Evolutionary conservation across 92 coral and sea anemone genomes (phyloP), one percentile per base, ranked within the genome.

Genomic region (Zoanthus solanderi): DNA sequence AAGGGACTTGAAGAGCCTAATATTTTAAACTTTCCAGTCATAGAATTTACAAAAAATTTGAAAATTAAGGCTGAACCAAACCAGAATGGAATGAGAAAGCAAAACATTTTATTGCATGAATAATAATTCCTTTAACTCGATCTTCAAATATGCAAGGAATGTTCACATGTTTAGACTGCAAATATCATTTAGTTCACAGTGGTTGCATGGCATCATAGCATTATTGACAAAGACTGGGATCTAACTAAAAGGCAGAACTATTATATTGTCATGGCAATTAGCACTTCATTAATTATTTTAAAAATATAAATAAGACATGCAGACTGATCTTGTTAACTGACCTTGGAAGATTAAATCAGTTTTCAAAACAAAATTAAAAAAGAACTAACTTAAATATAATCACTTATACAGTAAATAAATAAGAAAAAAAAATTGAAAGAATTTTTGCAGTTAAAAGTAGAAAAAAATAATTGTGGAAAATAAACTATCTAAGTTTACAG

Each of bases 111-210:
- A 31, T 10, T n/a, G 32, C 28, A 79, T 6, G 58, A 23, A 18
- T 11, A 7, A 16, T 6, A 61, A 9, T 9, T 69, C 46, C 30
- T 69, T 7, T 17, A 81, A 66, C 3, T 71, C 44, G 12, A 45
- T 18, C 42, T 66, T 54, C 74, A 46, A 79, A 66, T 81, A 81
- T 81, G 37, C 85, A 81, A 65, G 85, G 85, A 81, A 81, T 81
- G 85, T 81, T 81, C 50, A 15, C 85, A 81, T 81, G 45, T 9
- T 66, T 65, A 42, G n/a, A 81, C 45, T 81, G 75, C 61, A 81
- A 81, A 66, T 81, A 12, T 77, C 18, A 77, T 77, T 77, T 66
- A 77, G 42, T 77, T 53, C 31, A 56, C 48, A 77, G 7, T 48
- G 15, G 31, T 16, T 45, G 48, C 10, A 81, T 66, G 85, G 63